Evolutionary conservation across 2,888 invertebrate species (phyloP).

Genomic region (Drosophila cognata): DNA sequence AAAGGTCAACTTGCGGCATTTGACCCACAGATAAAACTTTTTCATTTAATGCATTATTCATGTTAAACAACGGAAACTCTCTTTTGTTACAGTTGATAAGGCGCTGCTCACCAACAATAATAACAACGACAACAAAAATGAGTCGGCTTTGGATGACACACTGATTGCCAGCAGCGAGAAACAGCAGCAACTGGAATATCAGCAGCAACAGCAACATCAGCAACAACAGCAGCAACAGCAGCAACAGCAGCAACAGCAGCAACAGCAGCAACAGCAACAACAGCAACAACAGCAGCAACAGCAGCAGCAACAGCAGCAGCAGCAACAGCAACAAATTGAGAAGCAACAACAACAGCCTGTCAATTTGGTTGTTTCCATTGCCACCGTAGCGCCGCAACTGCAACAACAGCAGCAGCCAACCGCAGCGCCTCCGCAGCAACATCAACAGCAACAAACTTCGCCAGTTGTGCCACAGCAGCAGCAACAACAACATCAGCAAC

Average conservation of each 20-base stretch:
- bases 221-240: slow-evolving; percentile 57
- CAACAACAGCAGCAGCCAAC: slow-evolving; percentile 83
- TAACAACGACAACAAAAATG: slow-evolving; percentile 37
- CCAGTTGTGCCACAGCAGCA: slow-evolving; percentile 55
- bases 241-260: slow-evolving; percentile 60
- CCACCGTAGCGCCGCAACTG: slow-evolving; percentile 71
- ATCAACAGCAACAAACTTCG: slow-evolving; percentile 37
- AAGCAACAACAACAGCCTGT: slow-evolving; percentile 36
- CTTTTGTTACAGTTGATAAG: slow-evolving; percentile 56
- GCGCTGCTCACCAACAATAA: slow-evolving; percentile 52
- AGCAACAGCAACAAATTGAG: slow-evolving; percentile 16
- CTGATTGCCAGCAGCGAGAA: slow-evolving; percentile 55
- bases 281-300: slow-evolving; percentile 24
- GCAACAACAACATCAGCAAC: slow-evolving; percentile 29
- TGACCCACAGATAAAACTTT: slow-evolving; percentile 1
- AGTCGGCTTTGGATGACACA: slow-evolving; percentile 55
- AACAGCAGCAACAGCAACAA: slow-evolving; percentile 42
- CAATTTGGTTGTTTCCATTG: slow-evolving; percentile 47
- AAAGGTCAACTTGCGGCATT: background rate
- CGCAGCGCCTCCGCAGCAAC: slow-evolving; percentile 39
- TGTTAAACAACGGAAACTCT: slow-evolving; percentile 26
- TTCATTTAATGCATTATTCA: background rate
- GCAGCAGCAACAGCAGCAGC: slow-evolving; percentile 27
- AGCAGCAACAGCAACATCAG: slow-evolving; percentile 58
- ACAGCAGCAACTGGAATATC: slow-evolving; percentile 53